These are phyloP conservation scores for Acomys russatus DNA, from an alignment of 2,797 vertebrate genomes.

Conservation along the genomic window DNA sequence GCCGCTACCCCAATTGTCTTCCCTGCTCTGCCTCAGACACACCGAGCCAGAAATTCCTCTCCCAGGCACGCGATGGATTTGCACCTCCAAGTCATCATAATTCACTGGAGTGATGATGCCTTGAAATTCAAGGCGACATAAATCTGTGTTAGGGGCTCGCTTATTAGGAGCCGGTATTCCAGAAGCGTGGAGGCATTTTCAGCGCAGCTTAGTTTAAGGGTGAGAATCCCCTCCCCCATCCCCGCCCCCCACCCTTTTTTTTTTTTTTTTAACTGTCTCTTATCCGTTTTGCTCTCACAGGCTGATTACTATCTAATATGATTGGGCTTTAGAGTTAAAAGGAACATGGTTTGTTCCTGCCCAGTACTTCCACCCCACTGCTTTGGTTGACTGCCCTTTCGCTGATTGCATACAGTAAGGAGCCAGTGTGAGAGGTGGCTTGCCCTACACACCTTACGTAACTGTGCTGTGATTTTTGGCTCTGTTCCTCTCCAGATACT, in stretches of 20 bases:
- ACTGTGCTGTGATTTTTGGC: constrained; percentile 70
- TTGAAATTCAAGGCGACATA: constrained; percentile 42
- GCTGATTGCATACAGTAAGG: neutral
- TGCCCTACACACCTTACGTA: constrained; percentile 63
- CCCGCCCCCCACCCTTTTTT: neutral
- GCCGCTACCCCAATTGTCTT: constrained; percentile 35
- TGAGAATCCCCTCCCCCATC: neutral
- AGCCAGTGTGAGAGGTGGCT: constrained; percentile 39
- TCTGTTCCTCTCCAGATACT: constrained; percentile 71
- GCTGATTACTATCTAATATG: constrained; percentile 23
- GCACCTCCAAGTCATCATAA: constrained; percentile 9
- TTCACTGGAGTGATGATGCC: constrained; percentile 25
- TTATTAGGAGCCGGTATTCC: neutral
- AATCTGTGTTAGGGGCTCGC: constrained; percentile 4
- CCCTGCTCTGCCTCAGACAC: neutral
- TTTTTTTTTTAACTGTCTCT: neutral
- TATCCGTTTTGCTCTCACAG: constrained; percentile 30
- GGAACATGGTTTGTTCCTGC: neutral
- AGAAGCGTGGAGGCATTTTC: constrained; percentile 36
- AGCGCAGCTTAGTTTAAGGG: constrained; percentile 33
- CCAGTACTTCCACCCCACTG: constrained; percentile 10
- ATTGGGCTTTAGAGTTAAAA: constrained; percentile 27
- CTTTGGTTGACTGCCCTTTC: too few species aligned
- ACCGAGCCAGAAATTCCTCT: neutral
- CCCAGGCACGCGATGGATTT: neutral